Percentiles rank a stretch among this genome's conserved stretches.
Evolutionary conservation across 1,140 invertebrate genomes (phyloP).

Genomic region (Orchestia grillus): DNA sequence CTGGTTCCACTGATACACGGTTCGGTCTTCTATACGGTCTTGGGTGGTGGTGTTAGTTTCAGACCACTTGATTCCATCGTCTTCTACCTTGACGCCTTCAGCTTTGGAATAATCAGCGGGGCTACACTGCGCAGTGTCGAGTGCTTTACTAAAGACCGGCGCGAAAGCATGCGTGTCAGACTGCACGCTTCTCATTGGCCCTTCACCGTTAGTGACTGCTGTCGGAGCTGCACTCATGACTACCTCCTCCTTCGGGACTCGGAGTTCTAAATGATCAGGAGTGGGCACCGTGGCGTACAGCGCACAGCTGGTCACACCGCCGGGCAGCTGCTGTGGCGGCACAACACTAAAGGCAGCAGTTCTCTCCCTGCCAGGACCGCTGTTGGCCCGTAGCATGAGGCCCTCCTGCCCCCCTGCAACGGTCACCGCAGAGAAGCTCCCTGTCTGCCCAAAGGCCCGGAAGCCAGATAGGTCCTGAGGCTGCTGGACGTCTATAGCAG

Average conservation of each 20-base stretch:
- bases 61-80: neutral
- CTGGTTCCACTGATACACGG: slow-evolving; percentile 68
- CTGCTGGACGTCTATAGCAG: neutral
- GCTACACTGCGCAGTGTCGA: neutral
- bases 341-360: slow-evolving; percentile 19
- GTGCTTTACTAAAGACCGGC: neutral
- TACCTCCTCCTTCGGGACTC: neutral
- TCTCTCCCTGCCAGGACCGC: slow-evolving; percentile 59
- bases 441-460: slow-evolving; percentile 28
- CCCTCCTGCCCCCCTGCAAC: slow-evolving; percentile 63
- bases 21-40: slow-evolving; percentile 42
- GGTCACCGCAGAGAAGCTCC: neutral
- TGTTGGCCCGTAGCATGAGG: slow-evolving; percentile 62
- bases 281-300: neutral
- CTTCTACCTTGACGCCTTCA: neutral
- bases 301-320: neutral
- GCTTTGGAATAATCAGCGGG: neutral
- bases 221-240: neutral
- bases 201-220: neutral
- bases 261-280: neutral
- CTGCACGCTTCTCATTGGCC: neutral
- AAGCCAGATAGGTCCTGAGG: slow-evolving; percentile 27
- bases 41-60: neutral
- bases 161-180: slow-evolving; percentile 27
- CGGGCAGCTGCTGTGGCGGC: neutral